Percentiles rank a stretch among this genome's conserved stretches.
Evolutionary conservation across 2,113 vertebrate genomes (phyloP).

Genomic region (Phocoena phocoena): DNA sequence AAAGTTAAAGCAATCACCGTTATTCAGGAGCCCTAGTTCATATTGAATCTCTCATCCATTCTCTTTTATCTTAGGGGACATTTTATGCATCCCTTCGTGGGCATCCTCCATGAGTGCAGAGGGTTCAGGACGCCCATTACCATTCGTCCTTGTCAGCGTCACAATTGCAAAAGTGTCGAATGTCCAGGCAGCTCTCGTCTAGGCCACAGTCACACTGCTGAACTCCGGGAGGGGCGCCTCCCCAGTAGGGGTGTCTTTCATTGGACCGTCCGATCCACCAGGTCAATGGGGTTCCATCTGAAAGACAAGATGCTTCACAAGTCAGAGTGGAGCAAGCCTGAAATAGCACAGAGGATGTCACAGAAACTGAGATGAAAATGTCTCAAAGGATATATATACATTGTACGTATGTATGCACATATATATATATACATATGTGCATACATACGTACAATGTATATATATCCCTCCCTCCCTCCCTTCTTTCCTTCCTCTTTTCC

Average conservation of each 20-base stretch:
- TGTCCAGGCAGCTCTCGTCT: conserved; percentile 95
- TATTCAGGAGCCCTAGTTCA: neutral
- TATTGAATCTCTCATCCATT: neutral
- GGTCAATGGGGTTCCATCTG: conserved; percentile 94
- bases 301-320: conserved; percentile 62
- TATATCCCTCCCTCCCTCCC: no score
- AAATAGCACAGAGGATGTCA: neutral
- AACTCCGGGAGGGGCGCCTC: conserved; percentile 92
- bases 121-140: conserved; percentile 83
- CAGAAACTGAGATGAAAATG: neutral
- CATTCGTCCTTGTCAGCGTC: conserved; percentile 93
- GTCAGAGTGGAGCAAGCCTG: neutral
- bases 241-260: conserved; percentile 95
- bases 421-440: neutral
- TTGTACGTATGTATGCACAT: neutral
- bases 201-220: conserved; percentile 97
- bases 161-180: conserved; percentile 98
- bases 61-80: neutral
- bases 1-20: neutral
- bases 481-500: rapidly evolving
- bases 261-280: conserved; percentile 96
- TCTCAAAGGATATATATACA: neutral
- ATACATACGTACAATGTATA: neutral
- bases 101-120: neutral
- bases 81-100: neutral